Percentiles rank a stretch among this genome's conserved stretches.
Conservation (phyloP, 2,797 vertebrate genomes). For the Anas bahamensis region DNA sequence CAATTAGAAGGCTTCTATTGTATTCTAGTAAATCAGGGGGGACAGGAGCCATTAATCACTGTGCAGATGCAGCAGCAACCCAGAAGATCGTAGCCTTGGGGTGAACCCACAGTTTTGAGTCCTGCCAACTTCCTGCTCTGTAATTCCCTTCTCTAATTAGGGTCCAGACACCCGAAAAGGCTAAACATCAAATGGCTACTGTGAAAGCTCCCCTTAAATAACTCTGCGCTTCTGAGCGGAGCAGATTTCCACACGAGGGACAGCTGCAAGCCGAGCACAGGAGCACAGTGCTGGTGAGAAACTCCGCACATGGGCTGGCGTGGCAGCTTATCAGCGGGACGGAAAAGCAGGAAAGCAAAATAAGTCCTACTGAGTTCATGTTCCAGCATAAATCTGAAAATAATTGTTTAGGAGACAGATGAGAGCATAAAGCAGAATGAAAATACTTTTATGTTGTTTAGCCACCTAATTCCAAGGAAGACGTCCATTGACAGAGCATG, state of each 20-base stretch:
- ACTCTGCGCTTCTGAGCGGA: neutral
- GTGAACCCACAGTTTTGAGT: neutral
- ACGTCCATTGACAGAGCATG: constrained; percentile 25
- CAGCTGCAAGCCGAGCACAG: neutral
- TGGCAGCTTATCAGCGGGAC: neutral
- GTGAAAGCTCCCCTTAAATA: neutral
- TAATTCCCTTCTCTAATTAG: neutral
- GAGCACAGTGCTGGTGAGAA: neutral
- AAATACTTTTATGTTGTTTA: constrained; percentile 51
- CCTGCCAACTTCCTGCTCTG: neutral
- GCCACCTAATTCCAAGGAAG: constrained; percentile 26
- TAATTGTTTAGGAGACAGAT: constrained; percentile 24
- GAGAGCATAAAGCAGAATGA: constrained; percentile 26
- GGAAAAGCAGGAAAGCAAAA: neutral
- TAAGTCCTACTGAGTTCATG: neutral
- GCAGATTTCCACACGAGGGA: rapidly evolving
- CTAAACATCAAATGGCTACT: neutral
- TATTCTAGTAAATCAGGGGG: neutral
- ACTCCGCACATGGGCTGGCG: neutral
- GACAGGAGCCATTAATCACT: neutral
- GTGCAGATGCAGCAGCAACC: neutral
- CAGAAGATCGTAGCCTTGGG: neutral
- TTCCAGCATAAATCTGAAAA: constrained; percentile 11
- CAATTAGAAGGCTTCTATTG: neutral
- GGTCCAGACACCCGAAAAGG: neutral